Evolutionary conservation across 2,113 vertebrate genomes (phyloP).

Genomic region (Apodemus sylvaticus): DNA sequence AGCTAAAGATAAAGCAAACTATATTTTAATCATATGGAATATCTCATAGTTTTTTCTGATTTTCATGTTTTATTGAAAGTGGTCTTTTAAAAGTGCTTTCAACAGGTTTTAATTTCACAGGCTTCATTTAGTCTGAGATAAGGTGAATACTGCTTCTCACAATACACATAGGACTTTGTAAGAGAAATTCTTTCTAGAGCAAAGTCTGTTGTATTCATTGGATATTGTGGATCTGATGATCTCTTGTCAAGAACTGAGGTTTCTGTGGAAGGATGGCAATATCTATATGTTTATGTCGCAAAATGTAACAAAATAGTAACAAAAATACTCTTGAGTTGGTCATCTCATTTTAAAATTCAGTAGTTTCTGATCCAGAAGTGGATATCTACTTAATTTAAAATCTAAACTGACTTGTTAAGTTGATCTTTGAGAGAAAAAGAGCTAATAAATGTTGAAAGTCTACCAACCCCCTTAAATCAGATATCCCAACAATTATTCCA

Average conservation of each 20-base stretch:
- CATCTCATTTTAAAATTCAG: neutral
- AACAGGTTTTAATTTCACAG: neutral
- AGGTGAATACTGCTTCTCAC: neutral
- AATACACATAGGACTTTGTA: neutral
- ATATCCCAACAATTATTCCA: neutral
- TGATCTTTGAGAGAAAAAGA: neutral
- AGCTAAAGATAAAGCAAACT: neutral
- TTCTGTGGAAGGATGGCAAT: neutral
- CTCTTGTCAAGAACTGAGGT: neutral
- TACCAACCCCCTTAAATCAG: neutral
- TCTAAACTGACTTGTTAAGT: neutral
- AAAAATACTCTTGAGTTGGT: neutral
- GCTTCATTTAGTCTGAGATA: neutral
- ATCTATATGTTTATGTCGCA: neutral
- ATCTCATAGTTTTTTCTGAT: neutral
- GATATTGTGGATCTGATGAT: neutral
- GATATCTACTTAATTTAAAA: neutral
- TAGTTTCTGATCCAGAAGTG: neutral
- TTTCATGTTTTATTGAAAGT: neutral
- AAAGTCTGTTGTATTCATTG: neutral
- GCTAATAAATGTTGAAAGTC: neutral
- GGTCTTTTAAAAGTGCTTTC: neutral
- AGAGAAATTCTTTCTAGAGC: neutral
- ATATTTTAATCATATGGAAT: neutral
- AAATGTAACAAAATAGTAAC: neutral